These are phyloP conservation scores for Glandiceps talaboti DNA, from an alignment of 53 echinoderm and acorn worm genomes.

Conservation along the genomic window DNA sequence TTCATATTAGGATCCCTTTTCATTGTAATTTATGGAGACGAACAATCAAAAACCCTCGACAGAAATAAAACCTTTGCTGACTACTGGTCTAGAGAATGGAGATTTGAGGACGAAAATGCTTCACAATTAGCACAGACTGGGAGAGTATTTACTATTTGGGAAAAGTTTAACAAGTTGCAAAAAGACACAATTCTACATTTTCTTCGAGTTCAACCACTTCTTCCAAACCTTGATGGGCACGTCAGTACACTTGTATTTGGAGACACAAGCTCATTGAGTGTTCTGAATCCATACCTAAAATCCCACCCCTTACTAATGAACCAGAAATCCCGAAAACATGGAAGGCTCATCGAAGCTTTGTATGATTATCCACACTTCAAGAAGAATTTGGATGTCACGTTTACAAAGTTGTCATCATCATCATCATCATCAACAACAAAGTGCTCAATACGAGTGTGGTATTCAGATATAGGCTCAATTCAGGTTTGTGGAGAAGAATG, in stretches of 20 bases:
- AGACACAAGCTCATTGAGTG: background rate
- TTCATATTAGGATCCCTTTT: background rate
- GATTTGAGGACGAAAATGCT: background rate
- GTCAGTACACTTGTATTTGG: background rate
- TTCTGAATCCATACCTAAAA: background rate
- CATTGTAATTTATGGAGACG: background rate
- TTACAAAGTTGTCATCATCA: background rate
- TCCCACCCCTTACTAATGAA: background rate
- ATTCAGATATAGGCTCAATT: background rate
- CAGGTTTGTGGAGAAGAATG: background rate
- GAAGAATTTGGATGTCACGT: background rate
- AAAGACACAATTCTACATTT: background rate
- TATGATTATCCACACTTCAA: background rate
- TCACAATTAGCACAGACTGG: background rate
- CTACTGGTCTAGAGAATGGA: background rate
- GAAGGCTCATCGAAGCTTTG: background rate
- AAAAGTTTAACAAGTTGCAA: background rate
- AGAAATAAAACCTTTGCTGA: background rate
- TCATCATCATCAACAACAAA: too few species aligned
- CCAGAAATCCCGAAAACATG: background rate
- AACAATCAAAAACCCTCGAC: background rate
- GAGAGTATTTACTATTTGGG: background rate
- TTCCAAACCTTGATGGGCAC: background rate
- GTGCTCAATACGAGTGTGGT: too few species aligned
- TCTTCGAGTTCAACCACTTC: background rate